These are phyloP conservation scores for Girardia tigrina DNA, from an alignment of 2,888 invertebrate genomes.

Conservation along the genomic window DNA sequence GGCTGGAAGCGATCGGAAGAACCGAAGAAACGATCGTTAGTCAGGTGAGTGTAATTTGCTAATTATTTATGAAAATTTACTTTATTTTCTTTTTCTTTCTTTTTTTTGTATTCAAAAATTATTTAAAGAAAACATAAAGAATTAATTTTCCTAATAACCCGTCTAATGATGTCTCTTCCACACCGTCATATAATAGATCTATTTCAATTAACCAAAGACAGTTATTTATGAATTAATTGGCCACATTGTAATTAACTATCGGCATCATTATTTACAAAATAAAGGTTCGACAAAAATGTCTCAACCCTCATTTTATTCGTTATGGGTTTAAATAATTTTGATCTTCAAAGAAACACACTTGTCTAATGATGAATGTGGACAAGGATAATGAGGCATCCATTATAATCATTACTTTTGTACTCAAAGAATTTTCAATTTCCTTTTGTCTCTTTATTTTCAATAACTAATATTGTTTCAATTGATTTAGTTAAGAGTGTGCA, in stretches of 20 bases:
- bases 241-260: not conserved
- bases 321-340: conserved; percentile 12
- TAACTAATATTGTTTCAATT: not conserved
- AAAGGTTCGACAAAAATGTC: not conserved
- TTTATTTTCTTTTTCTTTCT: not conserved
- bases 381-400: conserved; percentile 18
- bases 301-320: conserved; percentile 6
- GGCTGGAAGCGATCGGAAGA: conserved; percentile 49
- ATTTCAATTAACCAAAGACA: not conserved
- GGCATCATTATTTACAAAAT: not conserved
- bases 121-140: not conserved
- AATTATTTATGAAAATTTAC: not conserved
- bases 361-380: conserved; percentile 19
- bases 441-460: not conserved
- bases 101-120: too few species aligned
- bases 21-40: conserved; percentile 51
- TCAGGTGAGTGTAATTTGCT: conserved; percentile 42
- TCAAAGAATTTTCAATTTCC: not conserved
- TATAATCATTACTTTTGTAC: conserved; percentile 10
- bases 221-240: conserved; percentile 15
- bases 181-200: not conserved
- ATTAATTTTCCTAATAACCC: conserved; percentile 19
- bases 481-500: conserved; percentile 48
- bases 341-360: not conserved
- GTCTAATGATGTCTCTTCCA: conserved; percentile 19